Conservation (phyloP, 2,113 vertebrate genomes). For the Syngnathus floridae region DNA sequence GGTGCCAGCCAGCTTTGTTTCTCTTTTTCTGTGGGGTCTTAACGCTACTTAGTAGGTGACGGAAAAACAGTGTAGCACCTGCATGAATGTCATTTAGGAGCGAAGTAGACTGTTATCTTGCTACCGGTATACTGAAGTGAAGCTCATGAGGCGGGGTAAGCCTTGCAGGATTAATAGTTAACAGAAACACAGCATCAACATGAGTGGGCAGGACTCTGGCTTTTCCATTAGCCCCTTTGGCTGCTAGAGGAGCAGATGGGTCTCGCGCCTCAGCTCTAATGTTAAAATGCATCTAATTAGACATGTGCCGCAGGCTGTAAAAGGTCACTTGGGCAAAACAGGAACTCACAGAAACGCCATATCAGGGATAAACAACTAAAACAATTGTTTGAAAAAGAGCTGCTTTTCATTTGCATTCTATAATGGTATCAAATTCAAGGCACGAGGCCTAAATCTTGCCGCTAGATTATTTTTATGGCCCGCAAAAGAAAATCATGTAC, state of each 20-base stretch:
- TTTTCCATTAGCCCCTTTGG: conserved; percentile 53
- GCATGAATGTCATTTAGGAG: not conserved
- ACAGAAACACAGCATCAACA: conserved; percentile 46
- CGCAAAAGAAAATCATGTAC: too few relatives aligned
- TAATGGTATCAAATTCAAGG: not conserved
- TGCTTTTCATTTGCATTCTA: conserved; percentile 32
- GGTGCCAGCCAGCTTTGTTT: not conserved
- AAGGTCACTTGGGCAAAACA: conserved; percentile 23
- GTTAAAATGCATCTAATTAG: conserved; percentile 50
- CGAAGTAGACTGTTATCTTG: conserved; percentile 14
- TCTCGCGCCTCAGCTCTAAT: conserved; percentile 15
- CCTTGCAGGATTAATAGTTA: conserved; percentile 68
- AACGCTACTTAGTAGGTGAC: not conserved
- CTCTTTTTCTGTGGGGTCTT: not conserved
- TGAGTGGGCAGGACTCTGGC: conserved; percentile 18
- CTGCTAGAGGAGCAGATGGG: conserved; percentile 26
- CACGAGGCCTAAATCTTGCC: too few relatives aligned
- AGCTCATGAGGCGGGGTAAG: conserved; percentile 31
- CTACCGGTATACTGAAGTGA: conserved; percentile 5
- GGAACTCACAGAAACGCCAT: not conserved
- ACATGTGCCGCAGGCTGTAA: not conserved
- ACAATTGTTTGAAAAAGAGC: not conserved
- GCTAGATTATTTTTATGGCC: too few relatives aligned
- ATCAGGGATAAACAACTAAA: not conserved
- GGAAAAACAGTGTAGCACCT: conserved; percentile 18